These are phyloP conservation scores for Phymastichus coffea DNA, from an alignment of 1,140 invertebrate genomes.

Conservation along the genomic window DNA sequence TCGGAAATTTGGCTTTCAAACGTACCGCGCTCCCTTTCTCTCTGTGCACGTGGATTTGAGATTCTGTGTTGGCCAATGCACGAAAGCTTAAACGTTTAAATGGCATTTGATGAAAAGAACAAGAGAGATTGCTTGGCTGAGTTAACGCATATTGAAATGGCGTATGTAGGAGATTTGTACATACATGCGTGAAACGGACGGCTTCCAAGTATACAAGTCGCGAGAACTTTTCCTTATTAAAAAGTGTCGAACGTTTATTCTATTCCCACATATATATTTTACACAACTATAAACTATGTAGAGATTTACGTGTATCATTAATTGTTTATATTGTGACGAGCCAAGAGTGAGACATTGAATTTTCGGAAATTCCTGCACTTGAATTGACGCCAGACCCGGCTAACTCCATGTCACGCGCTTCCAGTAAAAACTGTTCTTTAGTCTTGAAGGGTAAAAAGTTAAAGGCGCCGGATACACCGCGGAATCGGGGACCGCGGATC, in stretches of 20 bases:
- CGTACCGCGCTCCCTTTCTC: background rate
- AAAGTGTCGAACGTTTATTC: slow-evolving; percentile 4
- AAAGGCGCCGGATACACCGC: too few species aligned
- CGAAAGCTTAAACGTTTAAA: background rate
- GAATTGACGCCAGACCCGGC: slow-evolving; percentile 2
- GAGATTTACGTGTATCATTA: background rate
- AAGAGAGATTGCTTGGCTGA: background rate
- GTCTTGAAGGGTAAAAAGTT: slow-evolving; percentile 16
- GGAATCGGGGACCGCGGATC: too few species aligned
- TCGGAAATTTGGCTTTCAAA: slow-evolving; percentile 11
- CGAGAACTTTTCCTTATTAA: slow-evolving; percentile 8
- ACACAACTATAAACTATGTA: slow-evolving; percentile 13
- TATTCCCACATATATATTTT: background rate
- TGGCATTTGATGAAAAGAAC: slow-evolving; percentile 2
- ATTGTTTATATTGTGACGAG: slow-evolving; percentile 1
- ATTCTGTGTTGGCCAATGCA: background rate
- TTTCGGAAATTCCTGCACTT: slow-evolving; percentile 11
- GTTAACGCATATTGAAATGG: background rate
- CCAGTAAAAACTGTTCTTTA: slow-evolving; percentile 16
- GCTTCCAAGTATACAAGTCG: slow-evolving; percentile 18
- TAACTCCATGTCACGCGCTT: slow-evolving; percentile 14
- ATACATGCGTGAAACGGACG: slow-evolving; percentile 20
- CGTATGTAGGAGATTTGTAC: slow-evolving; percentile 15
- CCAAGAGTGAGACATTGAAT: slow-evolving; percentile 4
- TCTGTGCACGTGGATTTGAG: background rate